These are phyloP conservation scores for Perccottus glenii DNA, from an alignment of 2,113 vertebrate species.

Conservation along the genomic window DNA sequence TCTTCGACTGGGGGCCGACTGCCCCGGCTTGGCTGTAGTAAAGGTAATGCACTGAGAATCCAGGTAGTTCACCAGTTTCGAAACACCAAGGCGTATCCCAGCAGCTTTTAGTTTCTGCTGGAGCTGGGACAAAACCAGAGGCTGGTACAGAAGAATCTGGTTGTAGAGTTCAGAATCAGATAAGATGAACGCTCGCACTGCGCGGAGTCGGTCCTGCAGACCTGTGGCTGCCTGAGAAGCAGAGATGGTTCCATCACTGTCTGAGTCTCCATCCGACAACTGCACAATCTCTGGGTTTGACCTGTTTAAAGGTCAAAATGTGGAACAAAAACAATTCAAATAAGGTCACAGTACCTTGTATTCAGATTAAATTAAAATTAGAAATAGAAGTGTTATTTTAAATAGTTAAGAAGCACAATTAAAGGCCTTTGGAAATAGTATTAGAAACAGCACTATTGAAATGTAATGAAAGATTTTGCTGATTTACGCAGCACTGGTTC, in stretches of 20 bases:
- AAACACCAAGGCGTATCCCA: slow-evolving; percentile 83
- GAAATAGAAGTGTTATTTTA: no score
- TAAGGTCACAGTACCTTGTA: neutral
- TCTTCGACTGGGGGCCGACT: slow-evolving; percentile 62
- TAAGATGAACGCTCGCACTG: slow-evolving; percentile 83
- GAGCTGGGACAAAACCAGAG: slow-evolving; percentile 85
- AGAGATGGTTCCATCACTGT: slow-evolving; percentile 75
- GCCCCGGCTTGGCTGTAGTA: slow-evolving; percentile 86
- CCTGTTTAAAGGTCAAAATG: slow-evolving; percentile 35
- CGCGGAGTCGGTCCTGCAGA: slow-evolving; percentile 77
- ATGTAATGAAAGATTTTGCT: no score
- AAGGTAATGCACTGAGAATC: slow-evolving; percentile 92
- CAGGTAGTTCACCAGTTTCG: slow-evolving; percentile 88
- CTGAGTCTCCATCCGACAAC: slow-evolving; percentile 77
- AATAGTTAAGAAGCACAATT: no score
- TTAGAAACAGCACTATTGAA: no score
- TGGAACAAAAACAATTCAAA: neutral
- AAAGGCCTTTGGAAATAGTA: no score
- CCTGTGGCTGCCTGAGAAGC: slow-evolving; percentile 80
- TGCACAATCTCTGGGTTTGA: slow-evolving; percentile 78
- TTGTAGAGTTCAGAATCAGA: slow-evolving; percentile 79
- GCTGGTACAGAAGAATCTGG: slow-evolving; percentile 88
- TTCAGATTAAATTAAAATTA: no score
- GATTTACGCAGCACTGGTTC: no score
- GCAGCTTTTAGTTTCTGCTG: slow-evolving; percentile 83